A percentile compares a stretch with the other conserved stretches of the same genome.
These are phyloP conservation scores for Eristalis intricaria DNA, from an alignment of 2,888 invertebrate species.

Conservation along the genomic window DNA sequence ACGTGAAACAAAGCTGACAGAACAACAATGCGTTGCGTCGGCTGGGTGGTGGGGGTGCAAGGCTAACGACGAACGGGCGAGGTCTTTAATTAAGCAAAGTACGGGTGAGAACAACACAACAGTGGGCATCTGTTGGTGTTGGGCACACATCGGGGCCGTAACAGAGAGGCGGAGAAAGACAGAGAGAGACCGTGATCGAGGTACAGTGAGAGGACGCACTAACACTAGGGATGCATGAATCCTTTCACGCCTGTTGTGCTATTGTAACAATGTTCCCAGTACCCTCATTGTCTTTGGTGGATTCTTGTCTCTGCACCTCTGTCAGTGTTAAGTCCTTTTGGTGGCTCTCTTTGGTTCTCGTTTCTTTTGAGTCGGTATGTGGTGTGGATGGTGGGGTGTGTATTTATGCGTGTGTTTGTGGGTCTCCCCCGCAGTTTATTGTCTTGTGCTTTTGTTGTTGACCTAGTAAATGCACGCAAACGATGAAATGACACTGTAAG, in stretches of 20 bases:
- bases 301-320: not conserved
- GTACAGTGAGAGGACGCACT: conserved; percentile 5
- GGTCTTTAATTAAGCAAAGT: conserved; percentile 71
- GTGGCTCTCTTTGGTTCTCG: not conserved
- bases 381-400: not conserved
- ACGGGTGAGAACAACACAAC: conserved; percentile 54
- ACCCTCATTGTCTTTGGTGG: conserved; percentile 27
- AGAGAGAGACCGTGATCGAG: not conserved
- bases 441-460: conserved; percentile 37
- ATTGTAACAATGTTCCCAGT: conserved; percentile 51
- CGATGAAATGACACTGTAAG: conserved; percentile 42
- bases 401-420: conserved; percentile 12
- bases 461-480: conserved; percentile 48
- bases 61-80: conserved; percentile 12
- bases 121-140: conserved; percentile 19
- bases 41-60: not conserved
- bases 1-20: conserved; percentile 40
- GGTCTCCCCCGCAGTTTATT: conserved; percentile 37
- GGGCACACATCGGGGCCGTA: not conserved
- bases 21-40: not conserved
- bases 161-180: not conserved
- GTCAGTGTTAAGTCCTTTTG: not conserved
- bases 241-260: conserved; percentile 63
- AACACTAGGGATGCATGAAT: conserved; percentile 49
- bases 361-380: conserved; percentile 1